Conservation (phyloP, 2,113 vertebrate species). For the Diglossa brunneiventris region DNA sequence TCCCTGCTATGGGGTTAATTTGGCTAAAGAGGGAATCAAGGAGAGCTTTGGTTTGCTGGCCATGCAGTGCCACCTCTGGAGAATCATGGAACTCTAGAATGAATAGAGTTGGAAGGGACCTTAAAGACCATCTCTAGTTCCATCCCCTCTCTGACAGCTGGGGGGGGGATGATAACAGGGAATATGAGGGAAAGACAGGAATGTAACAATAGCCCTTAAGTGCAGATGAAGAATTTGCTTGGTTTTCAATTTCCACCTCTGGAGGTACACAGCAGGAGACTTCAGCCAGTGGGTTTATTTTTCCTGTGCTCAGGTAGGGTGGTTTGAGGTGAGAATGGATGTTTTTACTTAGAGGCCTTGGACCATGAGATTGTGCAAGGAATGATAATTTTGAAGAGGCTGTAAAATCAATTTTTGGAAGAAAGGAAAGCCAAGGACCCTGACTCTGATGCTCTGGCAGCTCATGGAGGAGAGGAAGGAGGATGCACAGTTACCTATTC, state of each 20-base stretch:
- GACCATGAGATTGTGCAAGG: not conserved
- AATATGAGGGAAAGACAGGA: not conserved
- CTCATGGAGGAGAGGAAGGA: not conserved
- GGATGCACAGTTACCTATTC: accelerated
- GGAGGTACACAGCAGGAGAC: not conserved
- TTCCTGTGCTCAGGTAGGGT: not conserved
- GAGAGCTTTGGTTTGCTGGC: not conserved
- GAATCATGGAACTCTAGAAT: accelerated
- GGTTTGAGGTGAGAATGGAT: not conserved
- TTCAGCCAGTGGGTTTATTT: not conserved
- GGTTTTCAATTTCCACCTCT: not conserved
- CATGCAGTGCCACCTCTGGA: not conserved
- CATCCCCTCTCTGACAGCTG: not conserved
- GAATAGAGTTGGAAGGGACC: not conserved
- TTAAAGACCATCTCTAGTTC: too few relatives aligned
- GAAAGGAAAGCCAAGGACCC: not conserved
- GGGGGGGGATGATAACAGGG: not conserved
- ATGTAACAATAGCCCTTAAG: not conserved
- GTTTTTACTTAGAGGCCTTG: not conserved
- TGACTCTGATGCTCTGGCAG: not conserved
- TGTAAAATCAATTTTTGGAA: not conserved
- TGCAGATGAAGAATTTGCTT: not conserved
- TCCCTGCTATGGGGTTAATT: not conserved
- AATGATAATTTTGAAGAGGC: not conserved
- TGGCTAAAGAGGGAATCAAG: not conserved